These are phyloP conservation scores for Zoanthus sociatus DNA, from an alignment of 92 coral and sea anemone species.

Conservation along the genomic window DNA sequence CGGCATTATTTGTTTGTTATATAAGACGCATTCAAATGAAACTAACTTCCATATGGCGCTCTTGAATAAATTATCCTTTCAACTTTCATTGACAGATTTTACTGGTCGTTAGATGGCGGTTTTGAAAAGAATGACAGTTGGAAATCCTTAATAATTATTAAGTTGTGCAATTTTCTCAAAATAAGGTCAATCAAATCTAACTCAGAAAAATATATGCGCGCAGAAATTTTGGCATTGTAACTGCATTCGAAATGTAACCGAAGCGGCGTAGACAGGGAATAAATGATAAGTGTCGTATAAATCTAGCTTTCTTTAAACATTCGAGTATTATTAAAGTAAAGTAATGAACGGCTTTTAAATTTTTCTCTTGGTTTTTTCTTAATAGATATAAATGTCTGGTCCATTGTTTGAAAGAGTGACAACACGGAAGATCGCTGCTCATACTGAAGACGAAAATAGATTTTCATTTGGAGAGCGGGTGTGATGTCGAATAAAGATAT, in stretches of 20 bases:
- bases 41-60: slow-evolving; percentile 54
- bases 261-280: slow-evolving; percentile 6
- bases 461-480: not conserved
- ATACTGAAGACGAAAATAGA: not conserved
- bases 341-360: slow-evolving; percentile 44
- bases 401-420: slow-evolving; percentile 36
- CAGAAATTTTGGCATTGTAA: slow-evolving; percentile 24
- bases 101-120: slow-evolving; percentile 50
- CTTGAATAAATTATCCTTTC: slow-evolving; percentile 46
- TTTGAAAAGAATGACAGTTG: slow-evolving; percentile 49
- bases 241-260: slow-evolving; percentile 17
- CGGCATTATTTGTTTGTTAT: slow-evolving; percentile 47
- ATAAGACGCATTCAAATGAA: slow-evolving; percentile 47
- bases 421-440: slow-evolving; percentile 24
- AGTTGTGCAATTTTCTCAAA: slow-evolving; percentile 28
- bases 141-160: slow-evolving; percentile 43
- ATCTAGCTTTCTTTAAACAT: not conserved
- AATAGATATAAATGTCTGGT: slow-evolving; percentile 33
- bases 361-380: slow-evolving; percentile 42
- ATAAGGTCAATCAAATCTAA: not conserved
- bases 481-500: slow-evolving; percentile 33
- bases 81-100: slow-evolving; percentile 50
- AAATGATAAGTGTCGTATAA: slow-evolving; percentile 32
- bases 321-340: slow-evolving; percentile 9
- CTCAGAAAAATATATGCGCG: not conserved